Evolutionary conservation across 64 coral and sea anemone species (phyloP).

Genomic region (Montipora foliosa): DNA sequence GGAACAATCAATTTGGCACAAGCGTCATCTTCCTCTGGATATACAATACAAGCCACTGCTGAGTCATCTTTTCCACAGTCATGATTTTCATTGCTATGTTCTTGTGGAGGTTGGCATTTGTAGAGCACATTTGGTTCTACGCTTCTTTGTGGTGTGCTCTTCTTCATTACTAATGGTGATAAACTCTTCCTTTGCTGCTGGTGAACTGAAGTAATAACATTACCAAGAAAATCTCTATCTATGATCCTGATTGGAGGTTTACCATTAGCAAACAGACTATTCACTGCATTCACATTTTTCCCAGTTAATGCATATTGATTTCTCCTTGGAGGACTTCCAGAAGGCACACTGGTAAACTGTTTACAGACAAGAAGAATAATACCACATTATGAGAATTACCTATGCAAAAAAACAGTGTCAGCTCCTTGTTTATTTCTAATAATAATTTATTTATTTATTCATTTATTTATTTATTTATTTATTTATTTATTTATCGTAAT

Average conservation of each 20-base stretch:
- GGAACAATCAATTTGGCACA: neutral
- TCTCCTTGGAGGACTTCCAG: neutral
- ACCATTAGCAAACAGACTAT: neutral
- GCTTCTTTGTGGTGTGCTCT: neutral
- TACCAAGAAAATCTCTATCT: conserved; percentile 11
- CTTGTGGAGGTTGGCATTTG: neutral
- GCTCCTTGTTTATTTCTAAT: too few species aligned
- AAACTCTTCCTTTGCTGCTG: neutral
- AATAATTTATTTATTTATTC: too few species aligned
- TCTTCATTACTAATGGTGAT: neutral
- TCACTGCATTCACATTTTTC: neutral
- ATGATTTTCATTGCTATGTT: neutral
- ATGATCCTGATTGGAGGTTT: neutral
- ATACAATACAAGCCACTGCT: neutral
- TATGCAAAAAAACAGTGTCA: too few species aligned
- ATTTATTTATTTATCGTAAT: too few species aligned
- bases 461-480: too few species aligned
- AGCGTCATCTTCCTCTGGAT: neutral
- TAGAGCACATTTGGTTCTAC: neutral
- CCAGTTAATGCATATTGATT: neutral
- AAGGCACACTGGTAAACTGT: neutral
- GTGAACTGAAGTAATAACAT: conserved; percentile 1
- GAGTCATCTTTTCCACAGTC: neutral
- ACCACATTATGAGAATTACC: neutral
- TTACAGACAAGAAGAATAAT: neutral